These are phyloP conservation scores for Epinotia brunnichana DNA, from an alignment of 2,888 invertebrate genomes.

Conservation along the genomic window DNA sequence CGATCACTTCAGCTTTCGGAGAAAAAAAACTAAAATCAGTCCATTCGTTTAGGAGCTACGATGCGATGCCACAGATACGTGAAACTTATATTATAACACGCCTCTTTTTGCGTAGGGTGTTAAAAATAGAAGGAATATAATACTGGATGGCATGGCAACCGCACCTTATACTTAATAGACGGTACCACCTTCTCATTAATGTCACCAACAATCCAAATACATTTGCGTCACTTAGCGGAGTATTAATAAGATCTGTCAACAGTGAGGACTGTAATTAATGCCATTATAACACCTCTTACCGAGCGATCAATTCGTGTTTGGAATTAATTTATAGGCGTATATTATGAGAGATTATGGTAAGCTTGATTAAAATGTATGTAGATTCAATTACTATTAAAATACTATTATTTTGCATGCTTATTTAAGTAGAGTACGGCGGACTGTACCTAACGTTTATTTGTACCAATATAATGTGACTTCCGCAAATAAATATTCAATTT, in stretches of 20 bases:
- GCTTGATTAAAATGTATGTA: not conserved
- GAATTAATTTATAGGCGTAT: slow-evolving; percentile 15
- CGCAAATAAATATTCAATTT: too few species aligned
- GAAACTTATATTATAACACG: too few species aligned
- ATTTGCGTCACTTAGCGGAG: slow-evolving; percentile 20
- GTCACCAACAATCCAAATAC: slow-evolving; percentile 18
- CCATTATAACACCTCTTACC: slow-evolving; percentile 20
- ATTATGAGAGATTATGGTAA: not conserved
- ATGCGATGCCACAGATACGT: too few species aligned
- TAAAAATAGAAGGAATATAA: not conserved
- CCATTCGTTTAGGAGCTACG: too few species aligned
- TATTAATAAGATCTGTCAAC: slow-evolving; percentile 35
- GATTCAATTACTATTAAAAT: not conserved
- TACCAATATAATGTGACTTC: too few species aligned
- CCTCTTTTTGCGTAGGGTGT: too few species aligned
- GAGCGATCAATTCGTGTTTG: slow-evolving; percentile 11
- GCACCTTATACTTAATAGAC: not conserved
- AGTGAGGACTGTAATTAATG: slow-evolving; percentile 19
- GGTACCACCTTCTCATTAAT: not conserved
- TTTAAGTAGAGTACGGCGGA: too few species aligned
- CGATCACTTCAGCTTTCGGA: too few species aligned
- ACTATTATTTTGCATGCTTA: too few species aligned
- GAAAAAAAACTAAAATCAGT: too few species aligned
- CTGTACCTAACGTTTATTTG: too few species aligned
- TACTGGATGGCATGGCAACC: too few species aligned